Evolutionary conservation across 2,888 invertebrate genomes (phyloP).

Genomic region (Tenthredo notha): DNA sequence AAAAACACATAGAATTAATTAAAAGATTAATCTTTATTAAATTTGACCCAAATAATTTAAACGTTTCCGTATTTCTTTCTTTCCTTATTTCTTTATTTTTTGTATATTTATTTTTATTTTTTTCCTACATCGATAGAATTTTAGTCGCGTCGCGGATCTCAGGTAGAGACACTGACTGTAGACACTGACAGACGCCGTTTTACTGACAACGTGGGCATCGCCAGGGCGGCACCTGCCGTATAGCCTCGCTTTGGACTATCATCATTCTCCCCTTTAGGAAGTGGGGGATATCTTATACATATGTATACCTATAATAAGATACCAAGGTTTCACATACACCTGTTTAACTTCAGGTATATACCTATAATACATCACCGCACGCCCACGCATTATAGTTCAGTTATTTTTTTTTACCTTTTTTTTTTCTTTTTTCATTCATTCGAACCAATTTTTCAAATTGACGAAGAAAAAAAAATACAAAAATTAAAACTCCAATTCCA

Average conservation of each 20-base stretch:
- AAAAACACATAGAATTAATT: background rate
- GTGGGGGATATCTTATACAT: constrained; percentile 30
- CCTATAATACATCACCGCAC: background rate
- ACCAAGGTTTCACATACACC: background rate
- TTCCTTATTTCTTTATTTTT: background rate
- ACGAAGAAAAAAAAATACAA: too few relatives aligned
- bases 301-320: constrained; percentile 10
- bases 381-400: background rate
- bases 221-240: constrained; percentile 41
- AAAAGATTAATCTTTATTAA: background rate
- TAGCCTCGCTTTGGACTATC: constrained; percentile 22
- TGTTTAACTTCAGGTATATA: background rate
- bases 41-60: background rate
- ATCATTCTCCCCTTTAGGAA: constrained; percentile 26
- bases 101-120: background rate
- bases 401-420: background rate
- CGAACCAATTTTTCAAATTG: too few relatives aligned
- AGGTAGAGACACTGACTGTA: constrained; percentile 17
- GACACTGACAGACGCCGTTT: constrained; percentile 47
- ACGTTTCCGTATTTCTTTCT: background rate
- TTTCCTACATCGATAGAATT: background rate
- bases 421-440: too few relatives aligned
- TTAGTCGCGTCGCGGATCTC: background rate
- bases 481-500: too few relatives aligned
- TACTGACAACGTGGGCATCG: constrained; percentile 52